These are phyloP conservation scores for Sebastes umbrosus DNA, from an alignment of 2,797 vertebrate species.

Conservation along the genomic window DNA sequence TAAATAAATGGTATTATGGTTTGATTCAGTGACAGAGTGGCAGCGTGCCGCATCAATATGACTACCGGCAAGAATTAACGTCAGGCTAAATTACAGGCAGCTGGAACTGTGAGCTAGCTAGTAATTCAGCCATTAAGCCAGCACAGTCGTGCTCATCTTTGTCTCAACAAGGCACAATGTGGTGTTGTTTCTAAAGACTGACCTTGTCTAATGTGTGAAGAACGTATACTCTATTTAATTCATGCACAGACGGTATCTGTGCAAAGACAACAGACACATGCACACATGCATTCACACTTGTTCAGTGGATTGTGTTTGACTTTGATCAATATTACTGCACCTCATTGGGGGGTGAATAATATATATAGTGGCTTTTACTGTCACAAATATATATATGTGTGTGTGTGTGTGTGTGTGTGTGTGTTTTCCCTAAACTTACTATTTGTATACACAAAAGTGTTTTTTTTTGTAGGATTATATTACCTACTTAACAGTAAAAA, in stretches of 20 bases:
- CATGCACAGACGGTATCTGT: neutral
- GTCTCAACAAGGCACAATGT: neutral
- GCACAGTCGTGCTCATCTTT: conserved; percentile 16
- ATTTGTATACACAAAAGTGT: neutral
- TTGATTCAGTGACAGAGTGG: conserved; percentile 57
- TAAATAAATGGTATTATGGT: conserved; percentile 64
- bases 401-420: too few relatives aligned
- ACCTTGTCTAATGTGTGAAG: conserved; percentile 3
- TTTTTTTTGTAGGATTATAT: neutral
- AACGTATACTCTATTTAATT: neutral
- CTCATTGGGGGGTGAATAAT: neutral
- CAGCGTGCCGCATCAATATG: conserved; percentile 58
- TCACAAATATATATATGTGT: too few relatives aligned
- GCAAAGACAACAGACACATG: neutral
- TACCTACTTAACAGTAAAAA: neutral
- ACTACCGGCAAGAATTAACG: conserved; percentile 60
- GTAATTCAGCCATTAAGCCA: conserved; percentile 40
- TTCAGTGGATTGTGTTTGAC: neutral
- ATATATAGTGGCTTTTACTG: neutral
- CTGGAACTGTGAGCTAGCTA: conserved; percentile 35
- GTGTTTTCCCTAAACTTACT: neutral
- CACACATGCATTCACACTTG: neutral
- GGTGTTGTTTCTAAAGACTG: conserved; percentile 1
- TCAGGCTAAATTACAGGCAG: conserved; percentile 59
- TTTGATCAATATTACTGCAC: neutral